Base-by-base conservation (phyloP, 2,888 invertebrate species). In the Hofmannophila pseudospretella region DNA sequence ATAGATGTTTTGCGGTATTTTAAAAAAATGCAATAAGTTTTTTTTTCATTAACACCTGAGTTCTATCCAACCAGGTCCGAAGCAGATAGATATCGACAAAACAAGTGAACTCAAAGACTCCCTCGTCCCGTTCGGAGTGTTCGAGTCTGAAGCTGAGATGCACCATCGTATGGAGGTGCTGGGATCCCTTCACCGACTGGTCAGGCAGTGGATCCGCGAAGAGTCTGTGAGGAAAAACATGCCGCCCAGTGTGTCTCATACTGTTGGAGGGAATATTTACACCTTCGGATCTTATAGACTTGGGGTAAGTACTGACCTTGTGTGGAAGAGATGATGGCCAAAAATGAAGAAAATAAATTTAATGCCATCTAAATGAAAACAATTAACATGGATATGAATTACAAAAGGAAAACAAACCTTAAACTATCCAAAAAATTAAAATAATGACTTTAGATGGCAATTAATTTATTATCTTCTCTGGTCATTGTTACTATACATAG, bases 221-320 rank as follows among this genome's bases (percentile, higher is more conserved):
- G 92, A 97, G 31, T 96, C 97, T 29, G 79, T 95, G 37, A 89
- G 93, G 49, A 93, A 95, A 78, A 97, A 97, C 76, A 96, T 99
- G 92, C 98, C 99, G 4, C 92, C 93, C 38, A 94, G 91, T 52
- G 92, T 96, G 1, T 96, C 96, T 1, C 96, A 96, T 37, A 92
- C 92, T 50, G 94, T 98, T 39, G 98, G 99, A 12, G 99, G 99
- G 2, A 98, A 98, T 85, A 97, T 99, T 43, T 99, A 97, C 69
- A 99, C 99, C n/a, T 99, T 99, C 79, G 99, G 99, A 30, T 99
- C 99, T 38, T 99, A 99, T 72, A 89, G 96, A 50, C 89, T 95
- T 53, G 95, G 99, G 56, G 99, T 90, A 54, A 84, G 88, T 32
- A n/a, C n/a, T n/a, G n/a, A n/a, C n/a, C n/a, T n/a, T n/a, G n/a